Base-by-base conservation (phyloP, 1,140 invertebrate genomes). In the Eriocheir sinensis region DNA sequence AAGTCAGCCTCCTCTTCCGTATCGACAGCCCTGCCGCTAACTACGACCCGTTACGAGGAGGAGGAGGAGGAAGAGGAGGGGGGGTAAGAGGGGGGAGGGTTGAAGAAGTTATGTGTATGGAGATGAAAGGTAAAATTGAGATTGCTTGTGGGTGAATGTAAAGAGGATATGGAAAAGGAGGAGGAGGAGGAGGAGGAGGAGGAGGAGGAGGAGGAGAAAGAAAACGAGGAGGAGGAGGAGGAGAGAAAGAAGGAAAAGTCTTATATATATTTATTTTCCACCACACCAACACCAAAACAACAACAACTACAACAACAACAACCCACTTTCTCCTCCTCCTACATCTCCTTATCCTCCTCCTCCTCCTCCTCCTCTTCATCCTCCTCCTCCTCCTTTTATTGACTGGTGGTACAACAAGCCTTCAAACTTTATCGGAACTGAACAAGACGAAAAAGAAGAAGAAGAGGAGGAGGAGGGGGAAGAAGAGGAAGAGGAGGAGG, bases 11-110 rank as follows among this genome's bases (percentile, higher is more conserved):
- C 48, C 89, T 53, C 89, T 90, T 34, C 36, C 40, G 30, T 90
- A 32, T 90, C 44, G 89, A 72, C n/a, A 34, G n/a, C 72, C 60
- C 60, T 48, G 8, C 1, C 89, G 38, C n/a, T 90, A 90, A 90
- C 30, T 60, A 30, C 44, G 17, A 2, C 8, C 30, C 40, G 36
- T 53, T 72, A 72, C 89, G n/a, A 34, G 89, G 44, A 53, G 89
- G 48, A 72, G 89, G 41, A 44, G 32, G 89, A 30, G 89, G 89
- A 34, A 12, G 36, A 41, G 83, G 40, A 40, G 83, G 83, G 36
- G 40, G 32, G 15, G 81, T 15, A 40, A 27, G 32, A 40, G 81
- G 81, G n/a, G 38, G 81, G 32, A 12, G 32, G n/a, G 30, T 6
- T 17, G 81, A 27, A 85, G 21, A 3, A 32, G 34, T n/a, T n/a